A percentile compares a stretch with the other conserved stretches of the same genome.
phyloP scores from a whole-genome alignment of 2,113 vertebrate species.

The Microtus pennsylvanicus region DNA sequence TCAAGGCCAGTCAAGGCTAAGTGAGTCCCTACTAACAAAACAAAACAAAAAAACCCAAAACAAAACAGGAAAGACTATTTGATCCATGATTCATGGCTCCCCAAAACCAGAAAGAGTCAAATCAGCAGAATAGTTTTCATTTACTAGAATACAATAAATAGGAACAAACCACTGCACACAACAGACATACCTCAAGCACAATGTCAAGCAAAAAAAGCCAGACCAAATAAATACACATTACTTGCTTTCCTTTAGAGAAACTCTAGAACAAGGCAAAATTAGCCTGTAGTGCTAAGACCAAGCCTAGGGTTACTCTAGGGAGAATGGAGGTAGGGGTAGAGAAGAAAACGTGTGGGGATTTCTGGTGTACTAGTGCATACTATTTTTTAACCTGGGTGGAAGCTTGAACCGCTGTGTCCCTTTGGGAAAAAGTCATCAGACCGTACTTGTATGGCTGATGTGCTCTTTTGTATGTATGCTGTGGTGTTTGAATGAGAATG shows the following conservation, averaged over 20 bases:
- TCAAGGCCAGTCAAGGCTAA: neutral
- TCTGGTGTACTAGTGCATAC: neutral
- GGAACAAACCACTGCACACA: neutral
- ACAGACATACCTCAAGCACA: neutral
- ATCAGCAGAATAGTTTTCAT: neutral
- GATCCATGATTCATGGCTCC: neutral
- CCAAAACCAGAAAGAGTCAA: neutral
- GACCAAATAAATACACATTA: neutral
- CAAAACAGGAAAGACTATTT: neutral
- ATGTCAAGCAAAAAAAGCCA: neutral
- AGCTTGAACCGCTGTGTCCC: neutral
- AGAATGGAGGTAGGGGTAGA: neutral
- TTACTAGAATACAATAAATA: neutral
- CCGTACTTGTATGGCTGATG: neutral
- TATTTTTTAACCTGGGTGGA: neutral
- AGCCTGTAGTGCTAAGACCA: neutral
- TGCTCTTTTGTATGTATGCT: neutral
- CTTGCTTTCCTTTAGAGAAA: neutral
- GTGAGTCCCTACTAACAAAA: neutral
- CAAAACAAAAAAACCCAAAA: neutral
- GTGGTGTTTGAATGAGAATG: neutral
- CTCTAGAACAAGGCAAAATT: neutral
- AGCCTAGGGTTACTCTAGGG: neutral
- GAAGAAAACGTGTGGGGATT: neutral
- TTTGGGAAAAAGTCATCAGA: conserved; percentile 9